These are phyloP conservation scores for Tenthredo scrophulariae DNA, from an alignment of 2,888 invertebrate species.

Conservation along the genomic window DNA sequence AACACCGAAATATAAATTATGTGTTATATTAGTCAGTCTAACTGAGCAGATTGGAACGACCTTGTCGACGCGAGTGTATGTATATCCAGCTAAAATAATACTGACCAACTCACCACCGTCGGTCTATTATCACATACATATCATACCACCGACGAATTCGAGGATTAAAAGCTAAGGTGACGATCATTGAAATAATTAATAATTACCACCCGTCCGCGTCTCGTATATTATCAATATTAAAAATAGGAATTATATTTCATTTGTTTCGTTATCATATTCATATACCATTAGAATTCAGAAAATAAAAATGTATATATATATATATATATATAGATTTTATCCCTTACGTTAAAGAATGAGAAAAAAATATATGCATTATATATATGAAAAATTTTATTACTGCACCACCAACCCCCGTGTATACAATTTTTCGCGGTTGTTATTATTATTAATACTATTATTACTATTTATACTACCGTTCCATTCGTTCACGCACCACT, in stretches of 20 bases:
- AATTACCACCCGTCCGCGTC: neutral
- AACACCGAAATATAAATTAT: constrained; percentile 34
- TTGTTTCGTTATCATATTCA: too few relatives aligned
- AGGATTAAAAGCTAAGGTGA: neutral
- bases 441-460: constrained; percentile 57
- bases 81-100: constrained; percentile 35
- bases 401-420: neutral
- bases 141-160: neutral
- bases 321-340: too few relatives aligned
- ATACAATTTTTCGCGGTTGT: neutral
- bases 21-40: constrained; percentile 1
- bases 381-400: too few relatives aligned
- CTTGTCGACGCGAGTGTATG: neutral
- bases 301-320: too few relatives aligned
- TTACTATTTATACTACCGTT: constrained; percentile 59
- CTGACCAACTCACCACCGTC: constrained; percentile 35
- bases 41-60: constrained; percentile 37
- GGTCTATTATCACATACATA: neutral
- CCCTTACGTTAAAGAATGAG: too few relatives aligned
- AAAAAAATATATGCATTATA: too few relatives aligned
- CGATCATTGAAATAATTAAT: neutral
- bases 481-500: constrained; percentile 63
- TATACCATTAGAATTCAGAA: too few relatives aligned
- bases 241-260: neutral
- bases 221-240: neutral